phyloP scores from a whole-genome alignment of 1,140 invertebrate species.

The Agraylea sexmaculata region DNA sequence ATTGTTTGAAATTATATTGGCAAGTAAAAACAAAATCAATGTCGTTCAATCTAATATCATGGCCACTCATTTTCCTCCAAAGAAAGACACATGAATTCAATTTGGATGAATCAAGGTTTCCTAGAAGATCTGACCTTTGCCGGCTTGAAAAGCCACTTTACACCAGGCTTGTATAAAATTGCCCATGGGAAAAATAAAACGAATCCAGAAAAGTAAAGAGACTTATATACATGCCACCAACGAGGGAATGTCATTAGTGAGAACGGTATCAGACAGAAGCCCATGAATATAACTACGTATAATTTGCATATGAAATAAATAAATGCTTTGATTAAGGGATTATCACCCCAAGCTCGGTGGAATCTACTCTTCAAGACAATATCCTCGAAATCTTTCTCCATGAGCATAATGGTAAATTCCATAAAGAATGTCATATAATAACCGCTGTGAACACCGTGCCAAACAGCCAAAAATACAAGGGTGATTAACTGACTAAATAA shows the following conservation, averaged over 20 bases:
- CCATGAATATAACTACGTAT: slow-evolving; percentile 74
- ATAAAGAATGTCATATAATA: slow-evolving; percentile 88
- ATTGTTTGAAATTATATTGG: too few species aligned
- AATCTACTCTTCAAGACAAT: slow-evolving; percentile 40
- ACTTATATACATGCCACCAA: slow-evolving; percentile 49
- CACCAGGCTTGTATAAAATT: slow-evolving; percentile 34
- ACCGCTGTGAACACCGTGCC: slow-evolving; percentile 86
- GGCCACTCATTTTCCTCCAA: too few species aligned
- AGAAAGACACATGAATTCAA: too few species aligned
- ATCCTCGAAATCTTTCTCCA: slow-evolving; percentile 61
- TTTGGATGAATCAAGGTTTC: too few species aligned
- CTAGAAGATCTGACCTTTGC: too few species aligned
- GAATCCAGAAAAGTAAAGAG: slow-evolving; percentile 52
- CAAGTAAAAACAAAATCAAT: too few species aligned
- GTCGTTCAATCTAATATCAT: too few species aligned
- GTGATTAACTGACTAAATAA: slow-evolving; percentile 72
- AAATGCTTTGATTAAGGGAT: slow-evolving; percentile 26
- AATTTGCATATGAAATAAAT: slow-evolving; percentile 53
- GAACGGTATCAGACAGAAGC: slow-evolving; percentile 75
- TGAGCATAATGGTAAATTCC: slow-evolving; percentile 79
- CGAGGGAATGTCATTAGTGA: slow-evolving; percentile 54
- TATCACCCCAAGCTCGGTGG: slow-evolving; percentile 35
- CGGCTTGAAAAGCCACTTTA: slow-evolving; percentile 22
- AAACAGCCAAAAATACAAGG: slow-evolving; percentile 76
- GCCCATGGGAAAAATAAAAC: slow-evolving; percentile 51